These are phyloP conservation scores for Sialia sialis DNA, from an alignment of 2,113 vertebrate species.

Conservation along the genomic window DNA sequence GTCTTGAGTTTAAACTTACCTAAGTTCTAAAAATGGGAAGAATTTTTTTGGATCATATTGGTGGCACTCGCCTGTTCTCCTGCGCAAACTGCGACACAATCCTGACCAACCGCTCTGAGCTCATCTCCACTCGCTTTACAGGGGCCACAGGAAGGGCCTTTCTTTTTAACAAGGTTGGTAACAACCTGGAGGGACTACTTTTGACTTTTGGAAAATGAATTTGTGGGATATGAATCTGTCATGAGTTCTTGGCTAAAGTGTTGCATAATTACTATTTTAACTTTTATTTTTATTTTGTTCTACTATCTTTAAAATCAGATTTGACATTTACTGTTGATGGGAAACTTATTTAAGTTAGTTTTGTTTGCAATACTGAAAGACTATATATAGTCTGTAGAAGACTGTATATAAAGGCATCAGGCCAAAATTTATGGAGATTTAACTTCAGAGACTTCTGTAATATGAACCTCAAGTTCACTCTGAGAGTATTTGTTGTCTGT, in stretches of 20 bases:
- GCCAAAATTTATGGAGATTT: not conserved
- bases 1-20: not conserved
- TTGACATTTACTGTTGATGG: not conserved
- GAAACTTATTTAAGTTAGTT: not conserved
- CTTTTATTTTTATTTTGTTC: not conserved
- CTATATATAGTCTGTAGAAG: not conserved
- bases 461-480: not conserved
- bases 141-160: slow-evolving; percentile 96
- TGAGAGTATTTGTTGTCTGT: not conserved
- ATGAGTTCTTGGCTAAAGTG: not conserved
- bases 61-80: slow-evolving; percentile 96
- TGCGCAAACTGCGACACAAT: slow-evolving; percentile 98
- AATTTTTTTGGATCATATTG: slow-evolving; percentile 97
- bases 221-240: not conserved
- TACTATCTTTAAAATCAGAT: not conserved
- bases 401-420: not conserved
- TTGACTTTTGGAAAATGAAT: not conserved
- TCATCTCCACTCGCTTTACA: slow-evolving; percentile 97
- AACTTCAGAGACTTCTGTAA: not conserved
- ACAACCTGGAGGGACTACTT: not conserved
- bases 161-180: slow-evolving; percentile 94
- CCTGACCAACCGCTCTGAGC: slow-evolving; percentile 94
- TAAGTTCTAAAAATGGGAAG: slow-evolving; percentile 83
- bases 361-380: not conserved
- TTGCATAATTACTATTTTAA: not conserved